phyloP scores from a whole-genome alignment of 2,113 vertebrate genomes.

The Erythrocercus mccallii region DNA sequence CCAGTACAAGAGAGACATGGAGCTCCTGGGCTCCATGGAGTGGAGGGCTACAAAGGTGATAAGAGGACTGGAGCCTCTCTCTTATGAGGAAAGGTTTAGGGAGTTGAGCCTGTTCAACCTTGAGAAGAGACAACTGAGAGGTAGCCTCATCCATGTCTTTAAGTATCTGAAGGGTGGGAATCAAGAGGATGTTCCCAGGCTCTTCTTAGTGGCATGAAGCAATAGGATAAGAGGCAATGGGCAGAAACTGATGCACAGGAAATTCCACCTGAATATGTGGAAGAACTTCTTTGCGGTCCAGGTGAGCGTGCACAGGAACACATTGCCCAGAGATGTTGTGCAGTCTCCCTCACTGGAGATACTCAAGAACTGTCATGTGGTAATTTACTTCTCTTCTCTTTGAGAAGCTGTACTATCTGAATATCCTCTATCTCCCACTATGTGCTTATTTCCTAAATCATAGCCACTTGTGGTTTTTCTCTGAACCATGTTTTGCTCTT shows the following conservation, averaged over 20 bases:
- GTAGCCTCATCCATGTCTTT: background rate
- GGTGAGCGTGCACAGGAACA: accelerated
- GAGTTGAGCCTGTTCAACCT: background rate
- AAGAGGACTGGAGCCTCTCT: background rate
- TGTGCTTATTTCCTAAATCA: background rate
- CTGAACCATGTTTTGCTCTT: background rate
- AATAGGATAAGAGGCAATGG: background rate
- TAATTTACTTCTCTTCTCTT: background rate
- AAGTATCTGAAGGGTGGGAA: background rate
- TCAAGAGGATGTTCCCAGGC: background rate
- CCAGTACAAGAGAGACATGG: background rate
- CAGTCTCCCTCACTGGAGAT: background rate
- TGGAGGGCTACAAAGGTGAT: background rate
- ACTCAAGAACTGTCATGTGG: background rate
- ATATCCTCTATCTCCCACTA: background rate
- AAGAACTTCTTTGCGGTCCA: background rate
- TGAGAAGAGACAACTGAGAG: background rate
- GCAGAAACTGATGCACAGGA: background rate
- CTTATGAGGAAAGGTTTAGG: background rate
- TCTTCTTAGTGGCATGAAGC: background rate
- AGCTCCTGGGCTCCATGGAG: no score
- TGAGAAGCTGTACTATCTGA: background rate
- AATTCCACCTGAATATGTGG: background rate
- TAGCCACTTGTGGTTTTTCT: background rate
- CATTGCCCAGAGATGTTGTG: background rate